Conservation (phyloP, 2,797 vertebrate genomes). For the Poeciliopsis turneri region DNA sequence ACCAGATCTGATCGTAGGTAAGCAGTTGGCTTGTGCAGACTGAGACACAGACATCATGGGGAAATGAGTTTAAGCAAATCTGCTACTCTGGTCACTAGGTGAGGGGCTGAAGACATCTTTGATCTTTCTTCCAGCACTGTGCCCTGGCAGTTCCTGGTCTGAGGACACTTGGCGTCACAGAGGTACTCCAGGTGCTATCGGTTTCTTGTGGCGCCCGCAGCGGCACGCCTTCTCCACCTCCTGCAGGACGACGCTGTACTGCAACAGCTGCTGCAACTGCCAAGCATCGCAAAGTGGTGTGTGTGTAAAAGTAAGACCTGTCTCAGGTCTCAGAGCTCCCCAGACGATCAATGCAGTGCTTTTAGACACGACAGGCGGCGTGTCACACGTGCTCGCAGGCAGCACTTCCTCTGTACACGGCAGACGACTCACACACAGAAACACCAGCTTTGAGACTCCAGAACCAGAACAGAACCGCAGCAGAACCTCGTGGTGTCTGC, state of each 20-base stretch:
- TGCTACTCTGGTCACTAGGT: not conserved
- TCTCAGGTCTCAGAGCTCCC: slow-evolving; percentile 94
- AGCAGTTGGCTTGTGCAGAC: no score
- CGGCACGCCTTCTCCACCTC: slow-evolving; percentile 95
- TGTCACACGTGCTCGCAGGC: slow-evolving; percentile 92
- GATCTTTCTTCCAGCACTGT: slow-evolving; percentile 90
- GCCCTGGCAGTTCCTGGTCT: slow-evolving; percentile 89
- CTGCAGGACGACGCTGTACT: slow-evolving; percentile 63
- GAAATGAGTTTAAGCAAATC: not conserved
- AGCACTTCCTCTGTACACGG: slow-evolving; percentile 93
- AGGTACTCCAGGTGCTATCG: slow-evolving; percentile 91
- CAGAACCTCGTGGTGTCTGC: not conserved
- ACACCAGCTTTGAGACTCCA: not conserved
- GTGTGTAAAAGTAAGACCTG: slow-evolving; percentile 87
- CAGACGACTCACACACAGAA: slow-evolving; percentile 79
- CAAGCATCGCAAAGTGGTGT: not conserved
- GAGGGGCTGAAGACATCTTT: not conserved
- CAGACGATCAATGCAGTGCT: no score
- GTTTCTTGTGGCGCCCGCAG: slow-evolving; percentile 89
- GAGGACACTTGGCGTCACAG: slow-evolving; percentile 92
- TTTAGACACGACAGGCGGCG: slow-evolving; percentile 88
- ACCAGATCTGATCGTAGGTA: slow-evolving; percentile 88
- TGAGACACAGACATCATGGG: slow-evolving; percentile 63
- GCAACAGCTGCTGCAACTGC: not conserved
- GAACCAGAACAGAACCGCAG: not conserved